Base-by-base conservation (phyloP, 2,797 vertebrate genomes). In the Sebastes melanostomus region DNA sequence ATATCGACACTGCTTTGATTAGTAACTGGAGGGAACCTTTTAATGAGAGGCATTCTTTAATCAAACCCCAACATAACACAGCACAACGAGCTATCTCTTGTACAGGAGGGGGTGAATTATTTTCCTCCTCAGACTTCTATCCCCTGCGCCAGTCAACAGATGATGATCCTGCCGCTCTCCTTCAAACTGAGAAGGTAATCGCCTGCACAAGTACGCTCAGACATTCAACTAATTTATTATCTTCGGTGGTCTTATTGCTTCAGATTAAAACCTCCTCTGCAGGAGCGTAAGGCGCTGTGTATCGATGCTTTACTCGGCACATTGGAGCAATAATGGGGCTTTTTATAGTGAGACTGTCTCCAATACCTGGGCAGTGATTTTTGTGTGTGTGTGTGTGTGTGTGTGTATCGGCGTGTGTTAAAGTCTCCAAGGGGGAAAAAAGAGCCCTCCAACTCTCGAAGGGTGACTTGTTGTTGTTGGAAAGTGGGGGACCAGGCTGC, bases 1-100 rank as follows among this genome's bases (percentile, higher is more conserved):
- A 92, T 90, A 92, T 93, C 72, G 83, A 89, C 84, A 77, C 58
- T 68, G 86, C 90, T 95, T 94, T 95, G 92, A 94, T 94, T 95
- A 91, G 88, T 91, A 92, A 95, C 94, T 93, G 90, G 92, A 91
- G 93, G 94, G 93, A 90, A 91, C 77, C 90, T 95, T 95, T 95
- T 94, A 96, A 95, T 94, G 92, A 96, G 92, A 82, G 76, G 62
- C 75, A 81, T 93, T 93, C 88, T 94, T 94, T 93, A 93, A 95
- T 93, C 92, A 94, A 95, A 92, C 78, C 89, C 87, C 88, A 84
- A 85, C 90, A 90, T 92, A 92, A 92, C 81, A 87, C 71, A 87
- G 76, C 89, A 80, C 84, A 83, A 86, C 63, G 50, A 88, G 87
- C 62, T 36, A 84, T 82, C 70, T 81, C 68, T 81, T 71, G 13